These are phyloP conservation scores for Leucosticte australis DNA, from an alignment of 2,113 vertebrate species.

Conservation along the genomic window DNA sequence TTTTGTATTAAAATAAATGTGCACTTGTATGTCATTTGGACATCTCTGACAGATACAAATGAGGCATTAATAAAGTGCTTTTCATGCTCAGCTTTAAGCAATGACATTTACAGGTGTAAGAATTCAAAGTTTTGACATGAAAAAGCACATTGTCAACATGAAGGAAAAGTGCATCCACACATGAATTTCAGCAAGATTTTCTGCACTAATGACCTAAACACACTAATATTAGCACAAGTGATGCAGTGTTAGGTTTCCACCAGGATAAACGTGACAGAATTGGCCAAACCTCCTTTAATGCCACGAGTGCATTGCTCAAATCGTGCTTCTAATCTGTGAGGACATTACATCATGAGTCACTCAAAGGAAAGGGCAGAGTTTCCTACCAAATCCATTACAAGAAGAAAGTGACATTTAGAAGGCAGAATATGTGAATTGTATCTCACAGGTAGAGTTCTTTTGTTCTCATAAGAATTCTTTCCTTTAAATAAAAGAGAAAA, in stretches of 20 bases:
- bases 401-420: conserved; percentile 73
- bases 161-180: background rate
- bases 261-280: conserved; percentile 50
- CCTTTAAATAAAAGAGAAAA: conserved; percentile 2
- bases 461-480: conserved; percentile 69
- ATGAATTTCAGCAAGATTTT: conserved; percentile 20
- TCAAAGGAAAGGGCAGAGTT: conserved; percentile 80
- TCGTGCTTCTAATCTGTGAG: conserved; percentile 64
- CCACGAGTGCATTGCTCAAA: conserved; percentile 35
- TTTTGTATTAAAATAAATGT: background rate
- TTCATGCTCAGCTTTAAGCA: background rate
- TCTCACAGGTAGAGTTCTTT: conserved; percentile 54
- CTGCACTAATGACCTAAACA: conserved; percentile 17
- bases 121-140: background rate
- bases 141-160: background rate
- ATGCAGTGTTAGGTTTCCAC: background rate
- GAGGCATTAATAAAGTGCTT: background rate
- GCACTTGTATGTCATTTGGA: background rate
- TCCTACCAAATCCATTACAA: conserved; percentile 71
- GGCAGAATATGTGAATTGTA: conserved; percentile 31
- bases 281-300: conserved; percentile 31
- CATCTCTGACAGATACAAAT: background rate
- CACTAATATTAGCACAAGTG: conserved; percentile 56
- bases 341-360: conserved; percentile 73
- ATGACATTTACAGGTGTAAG: background rate